These are phyloP conservation scores for Cathartes aura DNA, from an alignment of 2,113 vertebrate genomes.

Conservation along the genomic window DNA sequence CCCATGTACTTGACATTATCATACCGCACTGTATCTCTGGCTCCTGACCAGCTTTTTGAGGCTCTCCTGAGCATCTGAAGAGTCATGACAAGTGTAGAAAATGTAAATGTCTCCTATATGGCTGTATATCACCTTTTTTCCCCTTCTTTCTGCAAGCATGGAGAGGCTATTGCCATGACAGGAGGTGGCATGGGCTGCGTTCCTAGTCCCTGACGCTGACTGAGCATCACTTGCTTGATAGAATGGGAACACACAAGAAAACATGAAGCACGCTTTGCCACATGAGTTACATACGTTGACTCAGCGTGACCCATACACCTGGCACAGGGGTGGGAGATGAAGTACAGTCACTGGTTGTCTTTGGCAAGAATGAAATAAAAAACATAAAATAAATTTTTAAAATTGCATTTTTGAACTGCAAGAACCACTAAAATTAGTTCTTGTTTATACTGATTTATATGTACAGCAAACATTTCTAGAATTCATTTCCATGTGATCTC, in stretches of 20 bases:
- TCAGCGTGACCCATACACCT: background rate
- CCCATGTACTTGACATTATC: fast-evolving
- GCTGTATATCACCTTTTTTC: too few species aligned
- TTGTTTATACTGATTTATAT: background rate
- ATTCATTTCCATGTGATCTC: background rate
- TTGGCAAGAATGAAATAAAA: background rate
- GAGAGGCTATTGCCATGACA: background rate
- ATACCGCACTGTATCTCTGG: background rate
- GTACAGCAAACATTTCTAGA: background rate
- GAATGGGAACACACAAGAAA: background rate
- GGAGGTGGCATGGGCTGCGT: background rate
- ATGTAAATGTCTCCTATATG: background rate
- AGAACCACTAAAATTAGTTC: background rate
- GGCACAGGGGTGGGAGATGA: background rate
- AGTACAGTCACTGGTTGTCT: background rate
- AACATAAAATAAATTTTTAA: background rate
- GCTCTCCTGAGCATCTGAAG: background rate
- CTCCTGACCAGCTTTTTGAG: background rate
- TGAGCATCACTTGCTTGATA: background rate
- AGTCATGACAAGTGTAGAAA: fast-evolving
- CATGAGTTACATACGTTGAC: fast-evolving
- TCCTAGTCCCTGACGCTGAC: background rate
- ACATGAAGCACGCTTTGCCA: background rate
- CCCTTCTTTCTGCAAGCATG: background rate
- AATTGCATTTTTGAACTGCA: background rate